These are phyloP conservation scores for Phoxinus dragarum DNA, from an alignment of 2,797 vertebrate genomes.

Conservation along the genomic window DNA sequence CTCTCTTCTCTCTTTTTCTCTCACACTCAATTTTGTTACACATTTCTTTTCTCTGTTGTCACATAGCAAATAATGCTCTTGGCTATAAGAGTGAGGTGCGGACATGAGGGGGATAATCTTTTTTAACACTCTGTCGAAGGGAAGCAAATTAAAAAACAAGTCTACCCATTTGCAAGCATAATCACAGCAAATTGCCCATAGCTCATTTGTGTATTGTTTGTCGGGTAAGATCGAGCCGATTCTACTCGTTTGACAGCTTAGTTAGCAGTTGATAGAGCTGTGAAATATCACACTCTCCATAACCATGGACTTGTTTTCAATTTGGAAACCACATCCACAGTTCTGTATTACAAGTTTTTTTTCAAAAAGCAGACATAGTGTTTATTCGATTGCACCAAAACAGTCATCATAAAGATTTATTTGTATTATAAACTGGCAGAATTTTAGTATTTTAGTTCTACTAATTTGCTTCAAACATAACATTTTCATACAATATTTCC, in stretches of 20 bases:
- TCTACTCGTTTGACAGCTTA: slow-evolving; percentile 82
- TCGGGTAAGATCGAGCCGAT: slow-evolving; percentile 59
- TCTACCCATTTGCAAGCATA: slow-evolving; percentile 71
- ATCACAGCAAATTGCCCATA: slow-evolving; percentile 75
- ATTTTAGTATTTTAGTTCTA: background rate
- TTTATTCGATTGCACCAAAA: slow-evolving; percentile 3
- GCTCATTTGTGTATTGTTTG: slow-evolving; percentile 80
- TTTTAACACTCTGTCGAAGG: slow-evolving; percentile 64
- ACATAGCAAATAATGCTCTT: slow-evolving; percentile 65
- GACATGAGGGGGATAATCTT: slow-evolving; percentile 60
- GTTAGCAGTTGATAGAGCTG: slow-evolving; percentile 80
- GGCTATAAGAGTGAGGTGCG: slow-evolving; percentile 68
- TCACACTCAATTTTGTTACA: slow-evolving; percentile 38
- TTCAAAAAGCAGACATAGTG: slow-evolving; percentile 12
- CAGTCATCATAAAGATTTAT: background rate
- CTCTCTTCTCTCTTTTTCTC: slow-evolving; percentile 35
- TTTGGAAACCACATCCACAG: slow-evolving; percentile 67
- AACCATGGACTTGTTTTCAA: slow-evolving; percentile 67
- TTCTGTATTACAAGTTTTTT: slow-evolving; percentile 63
- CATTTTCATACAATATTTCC: background rate
- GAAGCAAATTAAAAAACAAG: slow-evolving; percentile 57
- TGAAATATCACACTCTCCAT: slow-evolving; percentile 80
- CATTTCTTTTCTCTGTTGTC: slow-evolving; percentile 45
- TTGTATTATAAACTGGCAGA: background rate
- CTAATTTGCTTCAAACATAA: background rate